These are phyloP conservation scores for Calyptomena viridis DNA, from an alignment of 2,113 vertebrate species.

Conservation along the genomic window DNA sequence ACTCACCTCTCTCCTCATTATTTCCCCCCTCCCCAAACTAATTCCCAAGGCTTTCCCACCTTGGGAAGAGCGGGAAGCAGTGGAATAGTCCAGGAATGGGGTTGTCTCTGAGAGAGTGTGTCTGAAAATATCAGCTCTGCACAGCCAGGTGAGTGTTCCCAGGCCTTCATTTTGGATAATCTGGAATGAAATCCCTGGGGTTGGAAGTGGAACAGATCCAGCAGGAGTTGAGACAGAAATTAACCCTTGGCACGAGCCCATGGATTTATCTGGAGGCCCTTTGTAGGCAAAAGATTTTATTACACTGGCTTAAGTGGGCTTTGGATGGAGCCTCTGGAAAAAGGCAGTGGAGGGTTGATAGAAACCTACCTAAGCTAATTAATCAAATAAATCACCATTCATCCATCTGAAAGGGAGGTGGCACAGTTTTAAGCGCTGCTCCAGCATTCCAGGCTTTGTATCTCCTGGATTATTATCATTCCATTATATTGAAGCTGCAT, in stretches of 20 bases:
- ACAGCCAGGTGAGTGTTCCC: not conserved
- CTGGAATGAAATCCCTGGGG: not conserved
- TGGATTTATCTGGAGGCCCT: constrained; percentile 29
- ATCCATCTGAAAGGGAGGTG: not conserved
- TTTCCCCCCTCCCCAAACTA: fast-evolving
- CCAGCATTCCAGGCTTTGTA: not conserved
- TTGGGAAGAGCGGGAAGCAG: not conserved
- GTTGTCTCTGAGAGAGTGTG: not conserved
- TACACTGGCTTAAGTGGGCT: constrained; percentile 33
- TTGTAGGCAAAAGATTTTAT: constrained; percentile 40
- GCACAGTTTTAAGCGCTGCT: not conserved
- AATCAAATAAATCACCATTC: constrained; percentile 42
- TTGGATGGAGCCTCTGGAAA: constrained; percentile 15
- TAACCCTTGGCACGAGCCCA: constrained; percentile 25
- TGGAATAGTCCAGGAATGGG: not conserved
- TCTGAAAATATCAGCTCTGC: not conserved
- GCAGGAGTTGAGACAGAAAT: not conserved
- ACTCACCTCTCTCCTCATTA: not conserved
- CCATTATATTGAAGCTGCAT: constrained; percentile 26
- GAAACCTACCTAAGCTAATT: constrained; percentile 32
- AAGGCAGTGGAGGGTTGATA: not conserved
- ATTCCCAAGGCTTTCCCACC: not conserved
- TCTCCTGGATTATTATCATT: not conserved
- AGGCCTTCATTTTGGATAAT: not conserved
- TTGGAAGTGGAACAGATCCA: not conserved